Base-by-base conservation (phyloP, 2,888 invertebrate species). In the Danaus chrysippus region DNA sequence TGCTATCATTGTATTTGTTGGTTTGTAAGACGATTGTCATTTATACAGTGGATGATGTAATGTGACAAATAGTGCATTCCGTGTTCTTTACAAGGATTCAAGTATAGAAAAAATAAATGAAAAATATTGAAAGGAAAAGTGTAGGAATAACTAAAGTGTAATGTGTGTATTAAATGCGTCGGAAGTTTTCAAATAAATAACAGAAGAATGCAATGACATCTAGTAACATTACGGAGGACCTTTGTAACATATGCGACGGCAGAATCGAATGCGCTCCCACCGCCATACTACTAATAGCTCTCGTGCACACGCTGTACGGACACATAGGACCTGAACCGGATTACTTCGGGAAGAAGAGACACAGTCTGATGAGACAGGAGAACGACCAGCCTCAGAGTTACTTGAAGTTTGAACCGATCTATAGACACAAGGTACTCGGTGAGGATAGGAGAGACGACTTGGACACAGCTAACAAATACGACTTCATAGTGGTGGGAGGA, bases 241-340 rank as follows among this genome's bases (percentile, higher is more conserved):
- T 90, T 42, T 90, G 91, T 73, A 85, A 79, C 69, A 77, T 87
- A 71, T 91, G 90, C 78, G 91, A 91, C 64, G 91, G 90, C 46
- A 75, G 83, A 68, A 79, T 89, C 23, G 91, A 91, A 68, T 91
- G 90, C 65, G 90, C 91, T 0, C 90, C 90, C 0, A 90, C 90
- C 0, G 91, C 91, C 10, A 85, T 91, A 13, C 83, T 91, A 0
- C 77, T 91, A 0, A 87, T 91, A 46, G 81, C 89, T 0, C 71
- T 91, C 9, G 83, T 91, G 1, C 88, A 91, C 62, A 86, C 90
- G 0, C 66, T 91, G 3, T 91, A 87, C 62, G 91, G 90, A 0
- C 80, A 85, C 56, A 78, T 90, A 13, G 83, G 83, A 0, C 77
- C 83, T 1, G 85, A 85, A 61, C 87, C 88, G 0, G 78, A 88